These are phyloP conservation scores for Callipepla squamata DNA, from an alignment of 2,113 vertebrate genomes.

Conservation along the genomic window DNA sequence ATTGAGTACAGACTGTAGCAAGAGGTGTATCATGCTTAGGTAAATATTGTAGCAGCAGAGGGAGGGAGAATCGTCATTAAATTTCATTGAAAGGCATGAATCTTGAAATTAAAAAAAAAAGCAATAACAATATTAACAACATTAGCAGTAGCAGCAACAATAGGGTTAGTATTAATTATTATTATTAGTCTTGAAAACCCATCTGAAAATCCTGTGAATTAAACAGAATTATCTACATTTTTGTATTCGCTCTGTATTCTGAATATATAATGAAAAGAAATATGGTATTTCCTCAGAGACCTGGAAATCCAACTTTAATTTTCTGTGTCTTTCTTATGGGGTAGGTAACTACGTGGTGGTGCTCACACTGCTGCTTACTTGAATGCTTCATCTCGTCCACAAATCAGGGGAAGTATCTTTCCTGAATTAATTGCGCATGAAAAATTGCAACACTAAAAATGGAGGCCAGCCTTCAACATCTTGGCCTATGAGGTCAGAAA, in stretches of 20 bases:
- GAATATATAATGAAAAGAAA: background rate
- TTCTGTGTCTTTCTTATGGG: background rate
- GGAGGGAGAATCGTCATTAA: background rate
- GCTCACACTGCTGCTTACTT: background rate
- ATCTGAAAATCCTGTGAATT: background rate
- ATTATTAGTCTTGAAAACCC: conserved; percentile 3
- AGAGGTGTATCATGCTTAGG: conserved; percentile 20
- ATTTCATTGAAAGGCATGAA: conserved; percentile 12
- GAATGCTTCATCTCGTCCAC: background rate
- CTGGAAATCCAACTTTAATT: background rate
- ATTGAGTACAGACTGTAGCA: conserved; percentile 21
- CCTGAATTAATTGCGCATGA: background rate
- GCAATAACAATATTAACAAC: background rate
- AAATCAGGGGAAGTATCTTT: background rate
- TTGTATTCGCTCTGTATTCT: background rate
- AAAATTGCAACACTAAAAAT: background rate
- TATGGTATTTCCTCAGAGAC: background rate
- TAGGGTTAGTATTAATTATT: conserved; percentile 11
- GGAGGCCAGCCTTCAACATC: background rate
- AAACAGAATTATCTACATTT: background rate
- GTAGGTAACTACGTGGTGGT: background rate
- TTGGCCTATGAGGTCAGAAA: background rate
- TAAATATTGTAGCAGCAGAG: conserved; percentile 19
- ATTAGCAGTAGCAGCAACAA: conserved; percentile 9
- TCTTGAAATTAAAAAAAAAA: conserved; percentile 27